A percentile compares a stretch with the other conserved stretches of the same genome.
These are phyloP conservation scores for Aleiodes leptofemur DNA, from an alignment of 2,888 invertebrate species.

Conservation along the genomic window DNA sequence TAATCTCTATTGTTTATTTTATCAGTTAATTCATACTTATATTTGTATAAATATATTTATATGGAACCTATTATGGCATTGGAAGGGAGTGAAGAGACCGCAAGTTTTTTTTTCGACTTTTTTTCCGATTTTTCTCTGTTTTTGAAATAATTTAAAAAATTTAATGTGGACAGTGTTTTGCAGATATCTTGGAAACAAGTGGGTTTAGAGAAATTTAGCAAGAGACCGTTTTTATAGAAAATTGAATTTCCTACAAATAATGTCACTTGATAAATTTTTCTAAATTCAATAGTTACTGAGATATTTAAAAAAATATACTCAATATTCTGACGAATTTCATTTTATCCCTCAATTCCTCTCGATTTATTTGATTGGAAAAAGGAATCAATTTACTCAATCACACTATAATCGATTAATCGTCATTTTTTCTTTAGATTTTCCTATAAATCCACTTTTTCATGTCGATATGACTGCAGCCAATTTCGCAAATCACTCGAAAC, in stretches of 20 bases:
- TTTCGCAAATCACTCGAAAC: too few relatives aligned
- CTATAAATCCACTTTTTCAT: too few relatives aligned
- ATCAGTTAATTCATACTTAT: slow-evolving; percentile 48
- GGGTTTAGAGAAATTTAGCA: too few relatives aligned
- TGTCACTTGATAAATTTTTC: too few relatives aligned
- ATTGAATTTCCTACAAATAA: too few relatives aligned
- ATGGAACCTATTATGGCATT: slow-evolving; percentile 43
- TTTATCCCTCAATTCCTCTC: slow-evolving; percentile 14
- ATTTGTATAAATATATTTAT: slow-evolving; percentile 43
- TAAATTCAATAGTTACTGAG: too few relatives aligned
- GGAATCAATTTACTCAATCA: too few relatives aligned
- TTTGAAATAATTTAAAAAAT: slow-evolving; percentile 4
- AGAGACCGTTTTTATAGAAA: too few relatives aligned
- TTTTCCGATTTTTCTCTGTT: background rate
- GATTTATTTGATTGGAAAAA: slow-evolving; percentile 31
- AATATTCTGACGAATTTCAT: background rate
- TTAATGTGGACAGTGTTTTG: slow-evolving; percentile 28
- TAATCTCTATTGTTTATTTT: slow-evolving; percentile 51
- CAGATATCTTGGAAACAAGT: too few relatives aligned
- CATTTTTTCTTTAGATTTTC: background rate
- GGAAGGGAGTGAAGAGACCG: slow-evolving; percentile 25
- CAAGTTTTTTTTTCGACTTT: background rate
- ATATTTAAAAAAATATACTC: too few relatives aligned
- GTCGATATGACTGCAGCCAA: too few relatives aligned
- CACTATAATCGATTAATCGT: background rate